These are phyloP conservation scores for Bolborhynchus lineola DNA, from an alignment of 2,113 vertebrate species.

Conservation along the genomic window DNA sequence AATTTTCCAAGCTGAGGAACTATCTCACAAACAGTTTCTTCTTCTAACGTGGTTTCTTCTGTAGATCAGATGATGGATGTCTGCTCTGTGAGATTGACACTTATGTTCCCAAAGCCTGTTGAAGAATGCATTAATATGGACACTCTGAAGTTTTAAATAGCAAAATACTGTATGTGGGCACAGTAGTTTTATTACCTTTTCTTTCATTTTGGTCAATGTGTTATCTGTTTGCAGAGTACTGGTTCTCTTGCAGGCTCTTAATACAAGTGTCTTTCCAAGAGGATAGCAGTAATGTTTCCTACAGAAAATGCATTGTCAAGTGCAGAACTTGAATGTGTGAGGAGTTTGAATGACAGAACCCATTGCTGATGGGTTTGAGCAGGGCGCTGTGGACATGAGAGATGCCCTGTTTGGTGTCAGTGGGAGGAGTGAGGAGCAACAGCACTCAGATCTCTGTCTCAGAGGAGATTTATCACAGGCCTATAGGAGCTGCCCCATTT, in stretches of 20 bases:
- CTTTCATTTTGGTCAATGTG: background rate
- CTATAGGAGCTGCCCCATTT: background rate
- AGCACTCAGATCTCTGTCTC: background rate
- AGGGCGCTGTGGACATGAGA: background rate
- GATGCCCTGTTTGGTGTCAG: background rate
- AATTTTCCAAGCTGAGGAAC: background rate
- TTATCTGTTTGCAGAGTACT: background rate
- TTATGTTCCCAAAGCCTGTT: background rate
- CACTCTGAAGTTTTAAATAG: background rate
- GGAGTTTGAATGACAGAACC: background rate
- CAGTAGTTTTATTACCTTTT: background rate
- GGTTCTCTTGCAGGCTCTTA: background rate
- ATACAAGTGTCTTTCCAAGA: background rate
- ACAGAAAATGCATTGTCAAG: background rate
- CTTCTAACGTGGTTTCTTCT: background rate
- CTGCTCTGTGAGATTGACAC: background rate
- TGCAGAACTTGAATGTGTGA: background rate
- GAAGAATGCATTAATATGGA: background rate
- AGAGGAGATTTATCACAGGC: background rate
- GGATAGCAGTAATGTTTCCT: background rate
- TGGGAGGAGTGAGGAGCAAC: background rate
- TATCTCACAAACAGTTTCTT: background rate
- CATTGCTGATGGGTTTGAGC: fast-evolving
- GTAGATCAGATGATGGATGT: background rate
- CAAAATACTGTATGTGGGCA: background rate